Evolutionary conservation across 2,797 vertebrate genomes (phyloP).

Genomic region (Ceyx erithaca): DNA sequence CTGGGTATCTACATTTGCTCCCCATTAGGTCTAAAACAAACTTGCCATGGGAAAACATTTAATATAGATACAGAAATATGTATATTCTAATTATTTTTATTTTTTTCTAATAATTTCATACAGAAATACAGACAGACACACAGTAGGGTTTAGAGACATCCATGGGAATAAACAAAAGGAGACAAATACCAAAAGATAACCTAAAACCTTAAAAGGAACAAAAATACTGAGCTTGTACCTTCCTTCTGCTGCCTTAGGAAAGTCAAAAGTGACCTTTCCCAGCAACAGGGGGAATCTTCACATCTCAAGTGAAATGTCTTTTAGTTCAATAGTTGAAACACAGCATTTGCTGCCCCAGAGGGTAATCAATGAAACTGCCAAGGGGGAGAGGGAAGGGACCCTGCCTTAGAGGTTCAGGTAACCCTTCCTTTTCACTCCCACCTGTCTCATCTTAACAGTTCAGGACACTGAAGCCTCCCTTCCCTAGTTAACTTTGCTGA

Average conservation of each 20-base stretch:
- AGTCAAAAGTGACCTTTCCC: background rate
- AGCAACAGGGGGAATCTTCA: background rate
- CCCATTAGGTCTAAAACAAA: background rate
- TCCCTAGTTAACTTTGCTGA: background rate
- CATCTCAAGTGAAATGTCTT: background rate
- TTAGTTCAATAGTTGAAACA: background rate
- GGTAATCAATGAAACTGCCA: background rate
- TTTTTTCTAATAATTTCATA: background rate
- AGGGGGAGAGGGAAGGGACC: background rate
- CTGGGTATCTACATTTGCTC: background rate
- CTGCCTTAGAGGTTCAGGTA: background rate
- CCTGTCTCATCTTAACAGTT: background rate
- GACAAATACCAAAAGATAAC: conserved; percentile 33
- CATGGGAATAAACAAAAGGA: background rate
- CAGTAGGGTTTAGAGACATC: background rate
- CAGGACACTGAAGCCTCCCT: background rate
- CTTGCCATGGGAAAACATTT: background rate
- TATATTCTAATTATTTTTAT: too few species aligned
- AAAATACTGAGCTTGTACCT: background rate
- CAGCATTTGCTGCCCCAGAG: background rate
- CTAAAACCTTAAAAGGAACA: conserved; percentile 15
- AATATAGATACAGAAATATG: too few species aligned
- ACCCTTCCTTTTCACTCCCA: background rate
- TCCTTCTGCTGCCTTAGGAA: background rate
- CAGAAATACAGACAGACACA: background rate